A percentile compares a stretch with the other conserved stretches of the same genome.
Evolutionary conservation across 2,888 invertebrate genomes (phyloP).

Genomic region (Caenorhabditis sp.): DNA sequence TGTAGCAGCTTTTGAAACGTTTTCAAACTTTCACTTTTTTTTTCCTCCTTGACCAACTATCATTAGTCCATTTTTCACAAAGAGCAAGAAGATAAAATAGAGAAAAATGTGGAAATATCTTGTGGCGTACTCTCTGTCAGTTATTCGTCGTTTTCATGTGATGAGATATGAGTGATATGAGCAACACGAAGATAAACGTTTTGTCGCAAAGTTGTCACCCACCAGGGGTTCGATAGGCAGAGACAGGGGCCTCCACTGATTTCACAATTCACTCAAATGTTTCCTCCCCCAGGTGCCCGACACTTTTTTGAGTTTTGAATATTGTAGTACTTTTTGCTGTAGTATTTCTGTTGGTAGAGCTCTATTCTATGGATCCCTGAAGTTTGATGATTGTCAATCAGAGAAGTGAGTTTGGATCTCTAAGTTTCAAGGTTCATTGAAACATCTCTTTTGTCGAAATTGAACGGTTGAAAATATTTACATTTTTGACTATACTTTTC

Average conservation of each 20-base stretch:
- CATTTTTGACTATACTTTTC: no score
- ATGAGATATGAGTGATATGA: conserved; percentile 58
- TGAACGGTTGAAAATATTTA: no score
- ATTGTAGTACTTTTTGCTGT: not conserved
- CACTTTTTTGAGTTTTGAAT: conserved; percentile 3
- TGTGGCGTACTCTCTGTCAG: conserved; percentile 47
- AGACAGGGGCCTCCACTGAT: not conserved
- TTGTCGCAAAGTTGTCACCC: conserved; percentile 39
- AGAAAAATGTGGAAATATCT: conserved; percentile 12
- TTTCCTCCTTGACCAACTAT: not conserved
- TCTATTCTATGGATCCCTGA: conserved; percentile 4
- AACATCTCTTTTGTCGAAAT: no score
- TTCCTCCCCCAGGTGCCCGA: not conserved
- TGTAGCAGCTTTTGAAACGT: not conserved
- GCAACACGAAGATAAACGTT: conserved; percentile 35
- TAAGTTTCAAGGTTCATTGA: no score
- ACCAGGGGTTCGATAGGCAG: conserved; percentile 4
- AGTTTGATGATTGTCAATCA: not conserved
- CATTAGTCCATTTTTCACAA: not conserved
- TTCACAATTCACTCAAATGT: conserved; percentile 32
- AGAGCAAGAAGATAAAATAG: not conserved
- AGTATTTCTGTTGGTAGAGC: not conserved
- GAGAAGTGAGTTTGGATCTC: conserved; percentile 21
- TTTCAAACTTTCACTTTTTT: not conserved
- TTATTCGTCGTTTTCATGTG: conserved; percentile 39